phyloP scores from a whole-genome alignment of 2,888 invertebrate species.

The Tetranychus truncatus region DNA sequence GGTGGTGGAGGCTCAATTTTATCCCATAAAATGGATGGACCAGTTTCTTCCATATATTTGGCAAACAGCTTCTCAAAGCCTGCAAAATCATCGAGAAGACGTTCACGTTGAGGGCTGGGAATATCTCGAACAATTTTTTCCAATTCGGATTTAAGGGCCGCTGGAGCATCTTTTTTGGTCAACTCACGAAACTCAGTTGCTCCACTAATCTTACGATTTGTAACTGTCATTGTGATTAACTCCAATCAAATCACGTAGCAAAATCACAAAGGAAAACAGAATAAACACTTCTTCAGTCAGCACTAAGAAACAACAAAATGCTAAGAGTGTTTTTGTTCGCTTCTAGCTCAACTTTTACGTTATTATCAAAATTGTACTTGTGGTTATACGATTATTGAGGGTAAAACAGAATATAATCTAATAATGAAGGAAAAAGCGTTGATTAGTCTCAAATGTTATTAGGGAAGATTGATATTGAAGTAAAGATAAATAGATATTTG shows the following conservation, averaged over 20 bases:
- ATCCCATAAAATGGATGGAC: conserved; percentile 71
- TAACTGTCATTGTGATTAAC: neutral
- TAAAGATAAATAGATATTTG: no score
- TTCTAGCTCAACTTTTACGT: neutral
- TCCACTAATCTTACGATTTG: conserved; percentile 39
- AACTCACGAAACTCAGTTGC: conserved; percentile 84
- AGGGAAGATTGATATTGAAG: no score
- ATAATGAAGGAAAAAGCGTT: neutral
- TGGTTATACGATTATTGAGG: neutral
- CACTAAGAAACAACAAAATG: no score
- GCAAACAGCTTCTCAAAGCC: conserved; percentile 67
- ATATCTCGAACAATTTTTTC: conserved; percentile 44
- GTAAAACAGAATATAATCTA: neutral
- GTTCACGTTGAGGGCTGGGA: conserved; percentile 27
- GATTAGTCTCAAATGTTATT: neutral
- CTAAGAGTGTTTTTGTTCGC: no score
- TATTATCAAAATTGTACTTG: neutral
- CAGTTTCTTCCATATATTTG: conserved; percentile 52
- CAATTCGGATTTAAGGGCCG: conserved; percentile 60
- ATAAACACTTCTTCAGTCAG: no score
- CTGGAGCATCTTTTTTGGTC: conserved; percentile 81
- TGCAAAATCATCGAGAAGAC: conserved; percentile 43
- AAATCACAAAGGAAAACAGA: neutral
- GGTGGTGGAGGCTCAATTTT: conserved; percentile 70
- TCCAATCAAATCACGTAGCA: neutral